phyloP scores from a whole-genome alignment of 1,140 invertebrate species.

The Metaphire vulgaris region DNA sequence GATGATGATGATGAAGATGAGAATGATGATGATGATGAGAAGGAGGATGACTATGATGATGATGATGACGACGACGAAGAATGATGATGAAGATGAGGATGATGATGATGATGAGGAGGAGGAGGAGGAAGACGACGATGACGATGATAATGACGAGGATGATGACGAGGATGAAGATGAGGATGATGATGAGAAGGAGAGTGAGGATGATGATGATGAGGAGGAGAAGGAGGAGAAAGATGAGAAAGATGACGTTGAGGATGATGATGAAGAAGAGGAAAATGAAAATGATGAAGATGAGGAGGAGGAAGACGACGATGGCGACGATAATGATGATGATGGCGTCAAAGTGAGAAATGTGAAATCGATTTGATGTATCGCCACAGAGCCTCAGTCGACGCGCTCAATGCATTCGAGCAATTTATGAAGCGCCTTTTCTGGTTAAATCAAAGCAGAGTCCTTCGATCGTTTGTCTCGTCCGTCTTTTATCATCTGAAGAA shows the following conservation, averaged over 20 bases:
- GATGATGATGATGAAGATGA: neutral
- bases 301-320: neutral
- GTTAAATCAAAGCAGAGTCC: too few relatives aligned
- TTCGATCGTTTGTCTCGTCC: too few relatives aligned
- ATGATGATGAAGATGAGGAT: neutral
- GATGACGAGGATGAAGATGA: neutral
- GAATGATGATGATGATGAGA: neutral
- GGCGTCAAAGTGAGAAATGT: neutral
- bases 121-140: neutral
- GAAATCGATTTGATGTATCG: too few relatives aligned
- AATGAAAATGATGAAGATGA: neutral
- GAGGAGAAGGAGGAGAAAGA: neutral
- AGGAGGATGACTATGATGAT: neutral
- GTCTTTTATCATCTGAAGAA: too few relatives aligned
- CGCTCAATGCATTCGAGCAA: too few relatives aligned
- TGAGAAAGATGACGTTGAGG: neutral
- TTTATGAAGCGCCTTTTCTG: too few relatives aligned
- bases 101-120: neutral
- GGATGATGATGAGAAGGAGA: neutral
- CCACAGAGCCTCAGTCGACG: too few relatives aligned
- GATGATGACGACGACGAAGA: neutral
- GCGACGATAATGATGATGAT: neutral
- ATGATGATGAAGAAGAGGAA: neutral
- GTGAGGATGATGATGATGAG: neutral
- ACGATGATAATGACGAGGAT: neutral